phyloP scores from a whole-genome alignment of 2,113 vertebrate species.

The Formicarius rufipectus region DNA sequence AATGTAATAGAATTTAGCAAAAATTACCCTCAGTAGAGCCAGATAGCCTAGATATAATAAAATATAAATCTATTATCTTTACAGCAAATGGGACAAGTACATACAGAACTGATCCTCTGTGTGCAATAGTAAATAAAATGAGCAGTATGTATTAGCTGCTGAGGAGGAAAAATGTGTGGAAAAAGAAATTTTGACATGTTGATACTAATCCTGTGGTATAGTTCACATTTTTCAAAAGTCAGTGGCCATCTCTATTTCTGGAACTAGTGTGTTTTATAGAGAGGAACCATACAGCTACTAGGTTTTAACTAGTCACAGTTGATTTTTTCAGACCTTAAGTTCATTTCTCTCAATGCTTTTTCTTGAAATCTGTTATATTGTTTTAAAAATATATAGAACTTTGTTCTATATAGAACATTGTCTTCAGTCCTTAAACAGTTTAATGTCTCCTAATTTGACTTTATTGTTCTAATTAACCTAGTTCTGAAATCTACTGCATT shows the following conservation, averaged over 20 bases:
- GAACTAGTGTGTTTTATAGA: not conserved
- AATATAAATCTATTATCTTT: not conserved
- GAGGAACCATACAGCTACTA: not conserved
- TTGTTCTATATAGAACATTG: too few relatives aligned
- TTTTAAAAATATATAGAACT: not conserved
- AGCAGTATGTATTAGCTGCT: not conserved
- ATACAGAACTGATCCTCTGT: not conserved
- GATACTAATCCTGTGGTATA: not conserved
- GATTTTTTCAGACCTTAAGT: not conserved
- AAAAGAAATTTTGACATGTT: not conserved
- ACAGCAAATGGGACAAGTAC: not conserved
- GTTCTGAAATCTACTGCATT: not conserved
- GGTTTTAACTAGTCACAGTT: not conserved
- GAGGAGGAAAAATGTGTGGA: not conserved
- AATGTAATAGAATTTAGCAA: not conserved
- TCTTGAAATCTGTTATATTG: fast-evolving
- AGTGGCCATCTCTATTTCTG: not conserved
- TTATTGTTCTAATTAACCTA: not conserved
- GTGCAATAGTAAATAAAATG: not conserved
- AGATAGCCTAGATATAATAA: not conserved
- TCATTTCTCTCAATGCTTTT: not conserved
- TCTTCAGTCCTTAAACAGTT: not conserved
- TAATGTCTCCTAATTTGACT: not conserved
- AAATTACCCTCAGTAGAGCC: not conserved
- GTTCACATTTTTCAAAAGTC: not conserved